Base-by-base conservation (phyloP, 2,888 invertebrate species). In the Chorisops tibialis region DNA sequence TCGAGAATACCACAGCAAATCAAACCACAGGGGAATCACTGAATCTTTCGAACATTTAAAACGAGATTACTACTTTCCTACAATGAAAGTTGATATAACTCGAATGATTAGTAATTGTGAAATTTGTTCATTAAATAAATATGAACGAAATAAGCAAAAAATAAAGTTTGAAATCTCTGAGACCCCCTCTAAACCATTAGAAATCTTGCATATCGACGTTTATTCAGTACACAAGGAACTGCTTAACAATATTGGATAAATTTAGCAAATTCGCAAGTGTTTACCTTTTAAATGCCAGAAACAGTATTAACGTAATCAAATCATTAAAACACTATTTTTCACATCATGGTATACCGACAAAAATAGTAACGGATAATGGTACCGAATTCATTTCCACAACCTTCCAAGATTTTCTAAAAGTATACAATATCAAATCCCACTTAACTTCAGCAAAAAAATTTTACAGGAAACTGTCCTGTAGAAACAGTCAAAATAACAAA, bases 201-300 rank as follows among this genome's bases (percentile, higher is more conserved):
- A 37, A 37, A n/a, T n/a, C n/a, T n/a, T n/a, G n/a, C n/a, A n/a
- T n/a, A n/a, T n/a, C n/a, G n/a, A n/a, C n/a, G n/a, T n/a, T n/a
- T n/a, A n/a, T n/a, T n/a, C n/a, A n/a, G n/a, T n/a, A n/a, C n/a
- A n/a, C n/a, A n/a, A n/a, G n/a, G n/a, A n/a, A n/a, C n/a, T n/a
- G n/a, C n/a, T n/a, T 41, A 41, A 41, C 43, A 7, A 48, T 48
- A 19, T n/a, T 48, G n/a, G 48, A 48, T 3, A 48, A 48, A 48
- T 3, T 48, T 16, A 48, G 48, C 19, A 48, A 16, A n/a, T n/a
- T n/a, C n/a, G n/a, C n/a, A n/a, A n/a, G n/a, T n/a, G n/a, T n/a
- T n/a, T n/a, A n/a, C n/a, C n/a, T n/a, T n/a, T n/a, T n/a, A n/a
- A n/a, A n/a, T n/a, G n/a, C n/a, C n/a, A n/a, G n/a, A n/a, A n/a